Percentiles rank a stretch among this genome's conserved stretches.
Evolutionary conservation across 1,140 invertebrate genomes (phyloP).

Genomic region (Pogonomyrmex californicus): DNA sequence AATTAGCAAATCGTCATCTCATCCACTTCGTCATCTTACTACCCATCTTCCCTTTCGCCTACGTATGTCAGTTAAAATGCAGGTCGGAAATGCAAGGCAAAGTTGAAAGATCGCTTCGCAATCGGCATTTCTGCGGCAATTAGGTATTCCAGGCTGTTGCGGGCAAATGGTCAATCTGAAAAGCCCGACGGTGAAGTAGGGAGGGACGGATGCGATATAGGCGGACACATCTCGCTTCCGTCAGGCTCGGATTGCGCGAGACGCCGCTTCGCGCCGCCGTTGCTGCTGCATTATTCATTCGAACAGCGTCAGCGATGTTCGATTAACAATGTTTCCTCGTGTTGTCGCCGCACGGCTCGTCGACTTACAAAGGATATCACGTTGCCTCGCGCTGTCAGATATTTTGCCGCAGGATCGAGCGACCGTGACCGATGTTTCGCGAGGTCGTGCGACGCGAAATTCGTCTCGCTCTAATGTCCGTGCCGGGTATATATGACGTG

Average conservation of each 20-base stretch:
- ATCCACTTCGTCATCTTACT: no score
- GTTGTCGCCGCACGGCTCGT: slow-evolving; percentile 62
- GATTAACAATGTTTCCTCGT: slow-evolving; percentile 68
- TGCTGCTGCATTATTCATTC: slow-evolving; percentile 70
- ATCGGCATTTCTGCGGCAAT: slow-evolving; percentile 18
- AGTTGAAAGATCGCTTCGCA: slow-evolving; percentile 15
- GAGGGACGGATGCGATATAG: slow-evolving; percentile 46
- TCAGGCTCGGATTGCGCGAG: slow-evolving; percentile 62
- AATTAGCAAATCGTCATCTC: no score
- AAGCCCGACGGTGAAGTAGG: slow-evolving; percentile 46
- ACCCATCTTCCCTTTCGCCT: no score
- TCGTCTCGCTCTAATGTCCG: slow-evolving; percentile 39
- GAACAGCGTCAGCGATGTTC: slow-evolving; percentile 61
- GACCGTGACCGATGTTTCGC: slow-evolving; percentile 60
- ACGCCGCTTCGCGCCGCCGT: slow-evolving; percentile 22
- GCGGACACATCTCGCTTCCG: slow-evolving; percentile 49
- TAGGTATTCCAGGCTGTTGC: slow-evolving; percentile 57
- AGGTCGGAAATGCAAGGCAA: background rate
- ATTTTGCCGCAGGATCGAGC: slow-evolving; percentile 64
- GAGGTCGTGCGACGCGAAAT: slow-evolving; percentile 47
- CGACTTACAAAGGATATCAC: slow-evolving; percentile 66
- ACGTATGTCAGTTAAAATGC: background rate
- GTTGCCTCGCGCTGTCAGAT: slow-evolving; percentile 43
- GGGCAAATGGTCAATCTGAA: slow-evolving; percentile 46
- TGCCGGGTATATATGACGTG: background rate